phyloP scores from a whole-genome alignment of 2,797 vertebrate species.

The Neomorphus geoffroyi region DNA sequence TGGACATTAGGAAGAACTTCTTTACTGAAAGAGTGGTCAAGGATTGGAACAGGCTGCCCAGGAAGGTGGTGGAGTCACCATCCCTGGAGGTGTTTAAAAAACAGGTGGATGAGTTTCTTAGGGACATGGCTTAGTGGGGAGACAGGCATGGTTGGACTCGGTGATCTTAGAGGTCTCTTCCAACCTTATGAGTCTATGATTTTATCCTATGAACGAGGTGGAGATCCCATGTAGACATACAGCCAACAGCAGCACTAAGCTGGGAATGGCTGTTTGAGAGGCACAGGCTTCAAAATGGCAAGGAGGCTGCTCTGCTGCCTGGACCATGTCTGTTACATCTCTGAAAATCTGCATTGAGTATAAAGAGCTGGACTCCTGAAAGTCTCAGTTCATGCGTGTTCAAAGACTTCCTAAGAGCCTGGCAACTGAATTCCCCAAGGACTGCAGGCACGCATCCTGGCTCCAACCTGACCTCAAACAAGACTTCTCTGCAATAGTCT shows the following conservation, averaged over 20 bases:
- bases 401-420: not conserved
- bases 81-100: no score
- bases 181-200: no score
- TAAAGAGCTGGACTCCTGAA: not conserved
- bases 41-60: no score
- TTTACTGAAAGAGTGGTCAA: no score
- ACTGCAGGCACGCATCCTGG: fast-evolving
- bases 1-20: no score
- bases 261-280: not conserved
- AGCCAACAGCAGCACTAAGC: not conserved
- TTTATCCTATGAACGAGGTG: not conserved
- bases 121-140: no score
- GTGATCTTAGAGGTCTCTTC: no score
- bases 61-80: no score
- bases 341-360: not conserved
- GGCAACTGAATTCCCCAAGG: not conserved
- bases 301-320: not conserved
- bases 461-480: not conserved
- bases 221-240: not conserved
- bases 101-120: no score
- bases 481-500: not conserved
- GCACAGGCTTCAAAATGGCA: not conserved
- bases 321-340: not conserved
- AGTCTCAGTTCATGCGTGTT: not conserved
- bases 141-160: no score